A percentile compares a stretch with the other conserved stretches of the same genome.
Evolutionary conservation across 2,888 invertebrate genomes (phyloP).

Genomic region (Drosophila hamatofila): DNA sequence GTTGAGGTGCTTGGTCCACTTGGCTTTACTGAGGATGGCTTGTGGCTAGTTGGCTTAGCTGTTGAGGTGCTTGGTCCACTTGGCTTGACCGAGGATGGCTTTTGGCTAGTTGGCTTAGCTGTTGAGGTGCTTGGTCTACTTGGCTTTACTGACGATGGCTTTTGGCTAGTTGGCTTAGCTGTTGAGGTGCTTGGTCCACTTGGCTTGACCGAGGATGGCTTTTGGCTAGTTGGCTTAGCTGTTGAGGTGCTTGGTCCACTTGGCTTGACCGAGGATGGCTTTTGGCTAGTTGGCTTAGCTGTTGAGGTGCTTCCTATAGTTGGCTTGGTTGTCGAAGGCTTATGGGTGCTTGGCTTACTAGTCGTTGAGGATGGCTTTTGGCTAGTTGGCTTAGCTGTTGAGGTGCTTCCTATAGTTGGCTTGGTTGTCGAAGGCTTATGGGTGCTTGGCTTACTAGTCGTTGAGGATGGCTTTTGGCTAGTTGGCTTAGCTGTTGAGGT

Average conservation of each 20-base stretch:
- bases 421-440: background rate
- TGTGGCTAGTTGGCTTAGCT: no score
- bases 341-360: no score
- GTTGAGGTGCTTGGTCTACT: background rate
- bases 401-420: background rate
- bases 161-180: no score
- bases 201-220: background rate
- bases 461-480: background rate
- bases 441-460: background rate
- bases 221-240: background rate
- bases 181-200: background rate
- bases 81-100: no score
- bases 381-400: background rate
- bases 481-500: background rate
- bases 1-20: background rate
- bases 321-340: no score
- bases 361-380: no score
- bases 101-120: background rate
- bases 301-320: background rate
- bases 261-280: background rate
- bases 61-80: background rate
- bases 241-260: conserved; percentile 16
- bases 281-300: background rate
- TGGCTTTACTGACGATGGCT: background rate
- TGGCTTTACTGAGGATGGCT: background rate